These are phyloP conservation scores for Parnassius orleans DNA, from an alignment of 2,888 invertebrate genomes.

Conservation along the genomic window DNA sequence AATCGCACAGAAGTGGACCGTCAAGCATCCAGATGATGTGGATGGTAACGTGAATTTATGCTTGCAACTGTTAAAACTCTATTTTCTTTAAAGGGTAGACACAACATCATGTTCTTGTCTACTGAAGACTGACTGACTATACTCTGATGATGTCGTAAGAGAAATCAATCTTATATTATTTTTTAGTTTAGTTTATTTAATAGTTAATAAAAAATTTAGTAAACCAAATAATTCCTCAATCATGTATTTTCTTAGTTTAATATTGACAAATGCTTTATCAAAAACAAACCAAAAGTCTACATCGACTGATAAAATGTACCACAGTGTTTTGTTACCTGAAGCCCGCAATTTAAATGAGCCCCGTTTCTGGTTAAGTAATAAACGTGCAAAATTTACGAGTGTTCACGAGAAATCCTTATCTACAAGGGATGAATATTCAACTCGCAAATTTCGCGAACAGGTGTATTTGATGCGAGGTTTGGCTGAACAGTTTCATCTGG, in stretches of 20 bases:
- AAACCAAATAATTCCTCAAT: no score
- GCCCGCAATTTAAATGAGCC: conserved; percentile 6
- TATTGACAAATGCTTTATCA: not conserved
- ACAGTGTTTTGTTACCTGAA: conserved; percentile 3
- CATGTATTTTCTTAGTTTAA: no score
- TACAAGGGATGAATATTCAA: conserved; percentile 38
- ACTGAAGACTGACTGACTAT: not conserved
- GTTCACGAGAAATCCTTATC: conserved; percentile 65
- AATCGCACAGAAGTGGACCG: no score
- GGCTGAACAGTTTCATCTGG: conserved; percentile 1
- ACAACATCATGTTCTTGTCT: not conserved
- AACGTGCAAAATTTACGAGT: conserved; percentile 70
- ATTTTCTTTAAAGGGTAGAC: not conserved
- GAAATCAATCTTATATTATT: no score
- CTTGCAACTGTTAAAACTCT: not conserved
- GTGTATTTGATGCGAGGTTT: conserved; percentile 31
- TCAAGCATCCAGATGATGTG: no score
- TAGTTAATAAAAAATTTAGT: not conserved
- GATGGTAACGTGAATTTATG: no score
- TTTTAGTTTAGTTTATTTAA: no score
- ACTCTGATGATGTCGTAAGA: not conserved
- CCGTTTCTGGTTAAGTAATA: conserved; percentile 53
- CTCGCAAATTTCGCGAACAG: conserved; percentile 30
- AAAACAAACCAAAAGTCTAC: not conserved
- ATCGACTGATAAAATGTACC: not conserved